Evolutionary conservation across 2,797 vertebrate species (phyloP).

Genomic region (Gymnoscopelus microlampas): DNA sequence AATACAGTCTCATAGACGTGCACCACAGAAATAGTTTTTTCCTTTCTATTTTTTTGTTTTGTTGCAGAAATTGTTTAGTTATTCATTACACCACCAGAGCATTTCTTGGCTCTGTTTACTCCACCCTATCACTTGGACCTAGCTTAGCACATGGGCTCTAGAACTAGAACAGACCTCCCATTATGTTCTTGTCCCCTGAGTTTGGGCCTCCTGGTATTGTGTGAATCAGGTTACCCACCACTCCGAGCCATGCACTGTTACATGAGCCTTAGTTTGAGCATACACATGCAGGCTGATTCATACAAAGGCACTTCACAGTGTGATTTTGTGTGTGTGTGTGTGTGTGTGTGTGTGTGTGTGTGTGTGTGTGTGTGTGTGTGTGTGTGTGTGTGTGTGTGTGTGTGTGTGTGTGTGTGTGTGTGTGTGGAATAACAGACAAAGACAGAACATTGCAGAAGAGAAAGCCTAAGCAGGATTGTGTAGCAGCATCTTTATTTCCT

Average conservation of each 20-base stretch:
- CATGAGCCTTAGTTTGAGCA: conserved; percentile 62
- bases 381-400: conserved; percentile 26
- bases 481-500: conserved; percentile 26
- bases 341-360: too few species aligned
- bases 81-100: conserved; percentile 4
- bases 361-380: conserved; percentile 14
- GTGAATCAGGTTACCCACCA: conserved; percentile 77
- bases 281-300: conserved; percentile 52
- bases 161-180: conserved; percentile 70
- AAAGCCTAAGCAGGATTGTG: conserved; percentile 33
- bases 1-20: conserved; percentile 1
- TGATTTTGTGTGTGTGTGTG: not conserved
- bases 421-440: not conserved
- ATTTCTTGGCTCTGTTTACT: conserved; percentile 36
- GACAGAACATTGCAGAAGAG: not conserved
- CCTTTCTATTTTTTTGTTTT: too few species aligned
- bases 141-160: conserved; percentile 37
- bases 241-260: conserved; percentile 64
- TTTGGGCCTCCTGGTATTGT: conserved; percentile 64
- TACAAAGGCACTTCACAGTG: conserved; percentile 25
- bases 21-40: conserved; percentile 2
- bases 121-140: conserved; percentile 25
- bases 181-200: conserved; percentile 65
- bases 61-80: not conserved
- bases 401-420: not conserved